Evolutionary conservation across 2,797 vertebrate genomes (phyloP).

Genomic region (Dendrocincla tyrannina): DNA sequence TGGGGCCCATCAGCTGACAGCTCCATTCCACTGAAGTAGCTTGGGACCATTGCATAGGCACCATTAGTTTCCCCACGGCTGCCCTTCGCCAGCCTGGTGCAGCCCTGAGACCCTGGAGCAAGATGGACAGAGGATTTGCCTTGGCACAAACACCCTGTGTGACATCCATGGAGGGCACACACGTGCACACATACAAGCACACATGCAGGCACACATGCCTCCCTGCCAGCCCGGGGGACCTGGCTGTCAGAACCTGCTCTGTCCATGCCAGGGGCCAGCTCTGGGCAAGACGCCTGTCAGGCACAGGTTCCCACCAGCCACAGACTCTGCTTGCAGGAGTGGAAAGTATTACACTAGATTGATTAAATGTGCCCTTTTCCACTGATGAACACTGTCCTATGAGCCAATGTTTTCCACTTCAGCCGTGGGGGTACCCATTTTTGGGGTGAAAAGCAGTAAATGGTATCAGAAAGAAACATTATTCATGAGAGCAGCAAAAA

Average conservation of each 20-base stretch:
- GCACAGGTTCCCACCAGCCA: neutral
- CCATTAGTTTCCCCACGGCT: rapidly evolving
- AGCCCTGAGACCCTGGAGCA: neutral
- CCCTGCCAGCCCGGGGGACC: rapidly evolving
- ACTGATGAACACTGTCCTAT: neutral
- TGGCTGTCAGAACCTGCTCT: neutral
- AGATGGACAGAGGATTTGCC: neutral
- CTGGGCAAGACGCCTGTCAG: neutral
- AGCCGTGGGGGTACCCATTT: neutral
- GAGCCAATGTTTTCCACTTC: neutral
- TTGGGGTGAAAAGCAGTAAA: neutral
- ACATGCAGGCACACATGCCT: no score
- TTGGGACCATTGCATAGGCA: neutral
- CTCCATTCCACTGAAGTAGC: neutral
- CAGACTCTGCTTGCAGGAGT: neutral
- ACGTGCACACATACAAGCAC: rapidly evolving
- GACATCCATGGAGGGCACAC: neutral
- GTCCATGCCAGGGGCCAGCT: rapidly evolving
- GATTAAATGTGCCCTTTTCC: neutral
- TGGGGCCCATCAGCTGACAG: neutral
- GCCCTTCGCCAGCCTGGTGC: neutral
- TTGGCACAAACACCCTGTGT: neutral
- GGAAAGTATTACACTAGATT: neutral
- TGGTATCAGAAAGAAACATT: neutral
- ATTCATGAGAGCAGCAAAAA: neutral